These are phyloP conservation scores for Nudaria mundana DNA, from an alignment of 2,888 invertebrate genomes.

Conservation along the genomic window DNA sequence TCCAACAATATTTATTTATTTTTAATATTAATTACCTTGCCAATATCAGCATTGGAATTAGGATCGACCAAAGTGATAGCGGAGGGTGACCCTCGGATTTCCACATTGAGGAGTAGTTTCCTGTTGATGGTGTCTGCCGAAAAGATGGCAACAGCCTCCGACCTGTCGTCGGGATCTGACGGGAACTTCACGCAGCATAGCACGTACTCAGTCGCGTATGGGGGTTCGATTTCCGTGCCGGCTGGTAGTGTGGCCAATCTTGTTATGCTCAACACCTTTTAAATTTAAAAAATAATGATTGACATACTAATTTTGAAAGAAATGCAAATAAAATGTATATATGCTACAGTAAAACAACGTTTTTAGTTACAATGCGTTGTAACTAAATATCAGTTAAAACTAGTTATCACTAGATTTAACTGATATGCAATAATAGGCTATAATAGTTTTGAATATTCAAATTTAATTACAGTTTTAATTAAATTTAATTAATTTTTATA, in stretches of 20 bases:
- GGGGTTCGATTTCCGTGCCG: conserved; percentile 84
- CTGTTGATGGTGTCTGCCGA: conserved; percentile 84
- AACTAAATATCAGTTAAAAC: too few relatives aligned
- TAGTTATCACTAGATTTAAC: too few relatives aligned
- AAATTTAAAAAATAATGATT: not conserved
- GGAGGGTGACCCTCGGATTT: conserved; percentile 84
- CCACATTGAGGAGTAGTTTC: conserved; percentile 91
- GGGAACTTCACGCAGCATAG: conserved; percentile 93
- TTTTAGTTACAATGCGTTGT: too few relatives aligned
- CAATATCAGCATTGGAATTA: conserved; percentile 72
- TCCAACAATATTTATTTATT: too few relatives aligned
- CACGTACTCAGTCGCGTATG: conserved; percentile 92
- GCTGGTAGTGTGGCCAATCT: conserved; percentile 92
- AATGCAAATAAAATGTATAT: too few relatives aligned
- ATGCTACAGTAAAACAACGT: too few relatives aligned
- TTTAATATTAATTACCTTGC: conserved; percentile 54
- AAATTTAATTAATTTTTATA: too few relatives aligned
- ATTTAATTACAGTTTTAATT: too few relatives aligned
- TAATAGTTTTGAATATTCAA: too few relatives aligned
- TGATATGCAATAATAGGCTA: too few relatives aligned
- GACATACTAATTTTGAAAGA: too few relatives aligned
- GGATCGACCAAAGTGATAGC: conserved; percentile 79
- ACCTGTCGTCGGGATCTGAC: conserved; percentile 91
- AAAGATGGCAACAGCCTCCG: conserved; percentile 86
- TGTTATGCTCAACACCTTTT: conserved; percentile 82